A percentile compares a stretch with the other conserved stretches of the same genome.
Evolutionary conservation across 2,113 vertebrate genomes (phyloP).

Genomic region (Ellobius talpinus): DNA sequence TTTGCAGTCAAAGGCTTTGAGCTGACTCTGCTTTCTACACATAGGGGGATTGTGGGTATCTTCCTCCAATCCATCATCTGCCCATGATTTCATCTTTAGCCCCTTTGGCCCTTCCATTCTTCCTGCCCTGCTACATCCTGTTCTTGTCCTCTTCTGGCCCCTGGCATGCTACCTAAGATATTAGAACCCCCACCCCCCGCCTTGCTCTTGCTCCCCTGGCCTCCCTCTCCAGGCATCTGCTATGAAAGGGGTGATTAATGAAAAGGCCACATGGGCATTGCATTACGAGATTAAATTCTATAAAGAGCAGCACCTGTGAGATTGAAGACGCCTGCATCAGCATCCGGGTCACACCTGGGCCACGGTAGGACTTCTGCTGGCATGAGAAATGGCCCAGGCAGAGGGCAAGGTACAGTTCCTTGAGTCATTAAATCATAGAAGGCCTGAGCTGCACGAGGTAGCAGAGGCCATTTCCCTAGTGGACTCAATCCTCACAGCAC

Average conservation of each 20-base stretch:
- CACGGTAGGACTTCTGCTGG: background rate
- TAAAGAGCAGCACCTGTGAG: slow-evolving; percentile 11
- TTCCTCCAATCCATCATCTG: background rate
- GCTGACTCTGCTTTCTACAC: background rate
- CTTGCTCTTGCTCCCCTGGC: background rate
- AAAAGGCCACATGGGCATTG: background rate
- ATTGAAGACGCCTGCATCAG: slow-evolving; percentile 26
- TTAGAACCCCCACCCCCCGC: background rate
- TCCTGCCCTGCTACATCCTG: background rate
- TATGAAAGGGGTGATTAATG: slow-evolving; percentile 57
- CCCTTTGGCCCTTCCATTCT: accelerated
- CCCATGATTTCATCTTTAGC: background rate
- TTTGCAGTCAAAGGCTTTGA: background rate
- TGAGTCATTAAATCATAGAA: background rate
- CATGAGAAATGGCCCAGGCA: background rate
- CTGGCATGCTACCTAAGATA: too few relatives aligned
- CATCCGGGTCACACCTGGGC: slow-evolving; percentile 11
- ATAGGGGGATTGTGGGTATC: background rate
- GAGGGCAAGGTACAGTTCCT: background rate
- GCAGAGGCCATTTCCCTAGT: background rate
- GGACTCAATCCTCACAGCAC: background rate
- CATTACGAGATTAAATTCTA: slow-evolving; percentile 67
- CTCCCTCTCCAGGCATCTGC: background rate
- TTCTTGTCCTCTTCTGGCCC: background rate
- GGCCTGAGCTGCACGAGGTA: background rate